Conservation (phyloP, 2,888 invertebrate genomes). For the Cerceris rybyensis region DNA sequence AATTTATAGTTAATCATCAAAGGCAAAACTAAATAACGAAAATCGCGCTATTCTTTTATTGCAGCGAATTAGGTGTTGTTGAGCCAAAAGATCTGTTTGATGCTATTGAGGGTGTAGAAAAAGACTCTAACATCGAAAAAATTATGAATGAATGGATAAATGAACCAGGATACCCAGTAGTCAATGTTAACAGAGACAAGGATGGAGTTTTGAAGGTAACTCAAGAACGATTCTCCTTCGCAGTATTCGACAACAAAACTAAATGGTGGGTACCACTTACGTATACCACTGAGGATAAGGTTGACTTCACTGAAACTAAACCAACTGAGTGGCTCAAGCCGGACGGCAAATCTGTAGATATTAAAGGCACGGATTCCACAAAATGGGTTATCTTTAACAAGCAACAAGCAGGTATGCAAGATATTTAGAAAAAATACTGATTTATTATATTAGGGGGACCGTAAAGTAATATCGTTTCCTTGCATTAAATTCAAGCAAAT, state of each 20-base stretch:
- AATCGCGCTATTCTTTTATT: background rate
- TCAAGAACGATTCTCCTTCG: conserved; percentile 78
- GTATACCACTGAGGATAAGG: conserved; percentile 62
- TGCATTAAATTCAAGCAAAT: too few species aligned
- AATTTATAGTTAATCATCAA: background rate
- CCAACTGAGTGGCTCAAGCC: conserved; percentile 83
- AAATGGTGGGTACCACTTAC: conserved; percentile 77
- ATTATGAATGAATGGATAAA: conserved; percentile 85
- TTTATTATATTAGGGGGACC: too few species aligned
- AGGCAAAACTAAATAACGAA: background rate
- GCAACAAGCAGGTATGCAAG: conserved; percentile 82
- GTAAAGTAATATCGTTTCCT: too few species aligned
- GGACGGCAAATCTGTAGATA: conserved; percentile 41
- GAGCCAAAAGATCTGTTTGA: conserved; percentile 78
- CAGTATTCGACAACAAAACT: background rate
- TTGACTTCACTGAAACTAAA: conserved; percentile 82
- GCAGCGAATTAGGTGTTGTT: conserved; percentile 73
- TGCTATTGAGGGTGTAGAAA: conserved; percentile 13
- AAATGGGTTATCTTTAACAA: conserved; percentile 86
- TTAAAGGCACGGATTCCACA: conserved; percentile 69
- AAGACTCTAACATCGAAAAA: conserved; percentile 48
- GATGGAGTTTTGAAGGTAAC: conserved; percentile 79
- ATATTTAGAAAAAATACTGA: background rate
- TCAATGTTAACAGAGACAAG: conserved; percentile 82
- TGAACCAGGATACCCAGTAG: conserved; percentile 86